Conservation (phyloP, 2,888 invertebrate species). For the Minunthozetes semirufus region DNA sequence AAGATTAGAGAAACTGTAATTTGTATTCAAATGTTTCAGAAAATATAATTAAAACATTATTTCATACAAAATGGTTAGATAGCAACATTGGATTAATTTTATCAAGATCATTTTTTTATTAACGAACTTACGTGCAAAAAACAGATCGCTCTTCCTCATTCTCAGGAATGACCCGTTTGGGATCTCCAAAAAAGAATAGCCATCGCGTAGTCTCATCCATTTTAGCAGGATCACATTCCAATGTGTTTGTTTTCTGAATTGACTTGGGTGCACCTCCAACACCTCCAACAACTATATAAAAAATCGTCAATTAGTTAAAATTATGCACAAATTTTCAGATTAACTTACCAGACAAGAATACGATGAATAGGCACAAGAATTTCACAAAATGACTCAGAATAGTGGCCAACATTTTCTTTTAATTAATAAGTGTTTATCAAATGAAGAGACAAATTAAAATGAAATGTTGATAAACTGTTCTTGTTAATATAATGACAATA, state of each 20-base stretch:
- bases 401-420: not conserved
- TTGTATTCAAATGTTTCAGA: too few species aligned
- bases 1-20: too few species aligned
- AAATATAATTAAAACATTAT: not conserved
- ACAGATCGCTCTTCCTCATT: not conserved
- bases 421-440: not conserved
- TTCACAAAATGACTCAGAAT: not conserved
- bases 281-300: not conserved
- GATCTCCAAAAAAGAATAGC: slow-evolving; percentile 35
- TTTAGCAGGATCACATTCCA: not conserved
- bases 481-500: too few species aligned
- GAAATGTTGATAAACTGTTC: too few species aligned
- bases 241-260: not conserved
- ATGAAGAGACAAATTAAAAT: too few species aligned
- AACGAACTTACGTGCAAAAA: slow-evolving; percentile 32
- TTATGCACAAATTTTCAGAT: not conserved
- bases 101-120: not conserved
- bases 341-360: not conserved
- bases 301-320: not conserved
- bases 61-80: too few species aligned
- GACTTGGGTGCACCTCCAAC: not conserved
- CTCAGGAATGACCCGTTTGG: slow-evolving; percentile 6
- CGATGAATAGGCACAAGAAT: not conserved
- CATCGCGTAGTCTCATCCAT: slow-evolving; percentile 33
- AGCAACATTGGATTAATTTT: too few species aligned